Percentiles rank a stretch among this genome's conserved stretches.
Conservation (phyloP, 2,113 vertebrate genomes). For the Platichthys flesus region DNA sequence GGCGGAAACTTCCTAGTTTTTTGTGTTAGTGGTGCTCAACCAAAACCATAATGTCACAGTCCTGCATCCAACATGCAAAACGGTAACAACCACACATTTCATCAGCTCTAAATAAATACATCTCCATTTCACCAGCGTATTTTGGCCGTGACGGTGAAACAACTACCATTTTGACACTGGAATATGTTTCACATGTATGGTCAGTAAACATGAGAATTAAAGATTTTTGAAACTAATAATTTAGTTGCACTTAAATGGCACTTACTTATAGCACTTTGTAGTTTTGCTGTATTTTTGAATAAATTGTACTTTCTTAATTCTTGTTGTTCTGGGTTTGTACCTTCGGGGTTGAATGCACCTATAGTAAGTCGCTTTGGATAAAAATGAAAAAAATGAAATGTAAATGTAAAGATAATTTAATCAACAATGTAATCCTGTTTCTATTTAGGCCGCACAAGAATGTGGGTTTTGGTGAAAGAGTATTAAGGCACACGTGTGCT, state of each 20-base stretch:
- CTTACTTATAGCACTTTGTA: too few species aligned
- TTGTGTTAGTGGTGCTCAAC: constrained; percentile 19
- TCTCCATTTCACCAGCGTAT: background rate
- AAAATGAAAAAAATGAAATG: too few species aligned
- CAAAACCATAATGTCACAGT: constrained; percentile 38
- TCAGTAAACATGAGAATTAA: background rate
- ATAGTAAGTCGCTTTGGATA: too few species aligned
- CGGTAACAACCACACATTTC: constrained; percentile 17
- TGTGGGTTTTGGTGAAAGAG: constrained; percentile 17
- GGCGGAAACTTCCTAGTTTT: background rate
- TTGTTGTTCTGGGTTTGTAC: too few species aligned
- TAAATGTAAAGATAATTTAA: background rate
- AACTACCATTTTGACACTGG: background rate
- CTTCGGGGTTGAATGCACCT: too few species aligned
- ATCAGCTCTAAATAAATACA: constrained; percentile 22
- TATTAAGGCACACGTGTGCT: background rate
- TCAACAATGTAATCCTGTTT: constrained; percentile 5
- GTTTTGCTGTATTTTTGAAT: too few species aligned
- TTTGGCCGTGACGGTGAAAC: background rate
- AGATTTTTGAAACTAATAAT: background rate
- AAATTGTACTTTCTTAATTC: too few species aligned
- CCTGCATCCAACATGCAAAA: constrained; percentile 28
- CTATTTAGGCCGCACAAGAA: background rate
- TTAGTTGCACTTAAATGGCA: too few species aligned
- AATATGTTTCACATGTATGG: background rate